phyloP scores from a whole-genome alignment of 1,140 invertebrate species.

The Coptotermes formosanus region DNA sequence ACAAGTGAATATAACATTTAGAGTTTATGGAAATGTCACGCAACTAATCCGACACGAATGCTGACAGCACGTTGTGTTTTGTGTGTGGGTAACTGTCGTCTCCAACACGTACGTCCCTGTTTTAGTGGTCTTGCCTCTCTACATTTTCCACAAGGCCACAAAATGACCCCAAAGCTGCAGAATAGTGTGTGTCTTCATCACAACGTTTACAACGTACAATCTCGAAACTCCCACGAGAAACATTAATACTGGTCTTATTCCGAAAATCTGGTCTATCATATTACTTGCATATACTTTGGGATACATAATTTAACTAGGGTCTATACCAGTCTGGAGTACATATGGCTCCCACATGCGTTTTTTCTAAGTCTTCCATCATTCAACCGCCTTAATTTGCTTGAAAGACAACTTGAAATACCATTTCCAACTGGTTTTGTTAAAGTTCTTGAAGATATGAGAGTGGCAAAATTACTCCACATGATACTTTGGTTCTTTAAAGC shows the following conservation, averaged over 20 bases:
- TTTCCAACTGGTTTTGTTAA: no score
- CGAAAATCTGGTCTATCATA: not conserved
- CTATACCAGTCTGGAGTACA: no score
- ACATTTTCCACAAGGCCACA: not conserved
- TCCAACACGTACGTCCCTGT: not conserved
- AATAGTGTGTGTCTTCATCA: not conserved
- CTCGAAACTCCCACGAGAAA: not conserved
- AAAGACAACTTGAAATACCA: no score
- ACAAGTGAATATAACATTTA: not conserved
- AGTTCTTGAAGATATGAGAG: no score
- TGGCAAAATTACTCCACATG: no score
- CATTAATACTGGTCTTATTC: not conserved
- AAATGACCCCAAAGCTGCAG: not conserved
- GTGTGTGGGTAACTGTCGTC: not conserved
- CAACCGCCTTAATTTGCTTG: no score
- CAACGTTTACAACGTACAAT: not conserved
- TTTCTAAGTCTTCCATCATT: no score
- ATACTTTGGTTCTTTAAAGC: no score
- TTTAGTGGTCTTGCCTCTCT: not conserved
- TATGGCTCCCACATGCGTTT: no score
- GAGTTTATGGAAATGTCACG: not conserved
- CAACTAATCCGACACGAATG: not conserved
- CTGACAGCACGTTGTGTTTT: not conserved
- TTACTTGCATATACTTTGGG: no score
- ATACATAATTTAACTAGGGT: no score